phyloP scores from a whole-genome alignment of 1,140 invertebrate species.

The Drosophila yakuba region DNA sequence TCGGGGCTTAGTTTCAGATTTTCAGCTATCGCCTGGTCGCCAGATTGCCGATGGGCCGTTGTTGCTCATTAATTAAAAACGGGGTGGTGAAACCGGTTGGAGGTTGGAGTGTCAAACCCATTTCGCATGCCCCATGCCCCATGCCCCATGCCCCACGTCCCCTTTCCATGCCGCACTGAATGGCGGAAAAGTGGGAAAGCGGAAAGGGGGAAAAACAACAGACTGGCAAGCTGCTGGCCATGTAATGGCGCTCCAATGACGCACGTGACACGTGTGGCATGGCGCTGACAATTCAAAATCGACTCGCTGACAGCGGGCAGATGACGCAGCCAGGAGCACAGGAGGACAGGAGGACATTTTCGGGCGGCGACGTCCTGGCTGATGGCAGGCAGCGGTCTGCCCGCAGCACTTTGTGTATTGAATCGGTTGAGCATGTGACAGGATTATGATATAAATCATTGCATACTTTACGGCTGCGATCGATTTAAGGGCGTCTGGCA shows the following conservation, averaged over 20 bases:
- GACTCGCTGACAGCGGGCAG: conserved; percentile 54
- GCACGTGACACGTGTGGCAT: conserved; percentile 70
- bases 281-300: conserved; percentile 61
- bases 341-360: conserved; percentile 1
- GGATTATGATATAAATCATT: conserved; percentile 81
- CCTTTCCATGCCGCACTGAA: neutral
- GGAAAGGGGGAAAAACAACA: conserved; percentile 35
- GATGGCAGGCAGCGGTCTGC: conserved; percentile 19
- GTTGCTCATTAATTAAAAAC: conserved; percentile 80
- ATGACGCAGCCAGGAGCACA: conserved; percentile 32
- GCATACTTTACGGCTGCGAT: conserved; percentile 53
- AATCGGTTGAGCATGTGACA: conserved; percentile 73
- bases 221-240: conserved; percentile 43
- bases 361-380: neutral
- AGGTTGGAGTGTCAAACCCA: neutral
- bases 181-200: conserved; percentile 5
- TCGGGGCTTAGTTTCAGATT: conserved; percentile 48
- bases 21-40: conserved; percentile 30
- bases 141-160: no score
- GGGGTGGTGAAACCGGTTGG: conserved; percentile 3
- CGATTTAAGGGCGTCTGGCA: conserved; percentile 32
- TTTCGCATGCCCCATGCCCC: no score
- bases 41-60: conserved; percentile 18
- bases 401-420: conserved; percentile 67
- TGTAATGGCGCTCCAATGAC: conserved; percentile 56